Conservation (phyloP, 2,888 invertebrate species). For the Pyrrhosoma nymphula region DNA sequence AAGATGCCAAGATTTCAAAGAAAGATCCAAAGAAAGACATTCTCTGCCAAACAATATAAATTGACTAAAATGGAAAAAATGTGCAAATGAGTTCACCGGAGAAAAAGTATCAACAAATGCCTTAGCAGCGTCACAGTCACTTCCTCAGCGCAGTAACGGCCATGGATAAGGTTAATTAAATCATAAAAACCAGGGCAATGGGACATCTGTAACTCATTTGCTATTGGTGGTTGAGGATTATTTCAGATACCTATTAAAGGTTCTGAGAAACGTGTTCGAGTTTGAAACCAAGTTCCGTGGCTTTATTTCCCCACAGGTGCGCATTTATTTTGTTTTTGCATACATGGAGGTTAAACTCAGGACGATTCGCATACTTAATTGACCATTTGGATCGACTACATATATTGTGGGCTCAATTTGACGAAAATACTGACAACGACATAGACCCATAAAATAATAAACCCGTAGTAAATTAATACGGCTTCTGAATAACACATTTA, state of each 20-base stretch:
- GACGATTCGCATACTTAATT: background rate
- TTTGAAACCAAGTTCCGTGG: background rate
- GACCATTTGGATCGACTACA: background rate
- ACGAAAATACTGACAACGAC: background rate
- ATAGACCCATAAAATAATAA: background rate
- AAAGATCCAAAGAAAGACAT: too few relatives aligned
- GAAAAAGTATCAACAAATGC: background rate
- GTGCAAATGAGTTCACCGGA: background rate
- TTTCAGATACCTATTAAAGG: background rate
- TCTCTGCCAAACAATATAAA: background rate
- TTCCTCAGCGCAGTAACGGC: background rate
- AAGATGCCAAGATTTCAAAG: background rate
- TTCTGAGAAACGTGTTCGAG: background rate
- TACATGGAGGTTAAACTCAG: background rate
- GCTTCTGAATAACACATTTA: background rate
- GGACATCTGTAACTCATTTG: background rate
- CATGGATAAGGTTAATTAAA: background rate
- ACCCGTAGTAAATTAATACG: background rate
- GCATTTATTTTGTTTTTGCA: background rate
- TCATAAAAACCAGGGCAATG: background rate
- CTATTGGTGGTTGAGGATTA: background rate
- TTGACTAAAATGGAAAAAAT: background rate
- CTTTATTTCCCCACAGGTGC: background rate
- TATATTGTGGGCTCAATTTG: background rate
- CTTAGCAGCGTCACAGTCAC: background rate